Evolutionary conservation across 2,888 invertebrate species (phyloP), one percentile per base, ranked within the genome.

Genomic region (Athalia cordata): DNA sequence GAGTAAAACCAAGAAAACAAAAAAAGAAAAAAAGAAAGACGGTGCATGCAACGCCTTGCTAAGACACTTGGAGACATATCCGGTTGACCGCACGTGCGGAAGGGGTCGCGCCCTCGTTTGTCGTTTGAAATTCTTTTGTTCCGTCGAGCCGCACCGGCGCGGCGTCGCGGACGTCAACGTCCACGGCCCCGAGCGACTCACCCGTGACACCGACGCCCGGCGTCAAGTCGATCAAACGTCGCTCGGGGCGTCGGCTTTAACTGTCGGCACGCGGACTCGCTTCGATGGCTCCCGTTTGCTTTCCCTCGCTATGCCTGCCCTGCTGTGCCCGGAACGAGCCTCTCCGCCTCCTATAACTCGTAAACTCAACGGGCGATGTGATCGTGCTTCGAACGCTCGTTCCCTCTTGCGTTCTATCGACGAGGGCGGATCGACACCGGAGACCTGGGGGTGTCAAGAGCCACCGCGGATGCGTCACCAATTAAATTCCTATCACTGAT

Each of bases 41-140:
- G 4, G 6, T n/a, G 49, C 29, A 49, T 49, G 49, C 13, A 66
- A 49, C 49, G 47, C 8, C 66, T 68, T 55, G 45, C 55, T 47
- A 52, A n/a, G 55, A 68, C 52, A 55, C 15, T 52, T 50, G 11
- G 47, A 52, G 43, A n/a, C 82, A 81, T 80, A 86, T 86, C 85
- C 87, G 85, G 86, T 85, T 84, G 86, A 86, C 86, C 85, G 84
- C 84, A 83, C 82, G 84, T 84, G 81, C 84, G 83, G 83, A 85
- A 84, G 83, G 52, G 68, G 57, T 15, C 83, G 29, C 50, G 9
- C 67, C 52, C 67, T 50, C 85, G 86, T 87, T 87, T 87, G 85
- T 87, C 86, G 87, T 85, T 83, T 83, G 84, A 86, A 86, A 86
- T 86, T 84, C 86, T 85, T 87, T 88, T 87, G 87, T 87, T 86